A percentile compares a stretch with the other conserved stretches of the same genome.
Conservation (phyloP, 2,797 vertebrate species). For the Aratinga solstitialis region DNA sequence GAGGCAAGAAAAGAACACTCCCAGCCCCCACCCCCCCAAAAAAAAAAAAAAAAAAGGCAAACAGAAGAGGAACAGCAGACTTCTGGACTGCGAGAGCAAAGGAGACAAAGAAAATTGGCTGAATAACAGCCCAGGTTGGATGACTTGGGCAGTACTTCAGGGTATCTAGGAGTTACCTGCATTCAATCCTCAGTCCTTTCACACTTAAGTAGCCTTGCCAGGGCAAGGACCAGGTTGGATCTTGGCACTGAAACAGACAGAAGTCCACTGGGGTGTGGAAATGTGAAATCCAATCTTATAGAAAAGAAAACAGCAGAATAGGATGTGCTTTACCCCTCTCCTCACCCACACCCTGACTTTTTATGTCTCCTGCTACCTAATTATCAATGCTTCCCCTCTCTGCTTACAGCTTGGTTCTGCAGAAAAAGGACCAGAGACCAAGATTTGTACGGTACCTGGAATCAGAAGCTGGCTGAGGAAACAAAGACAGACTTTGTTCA, state of each 20-base stretch:
- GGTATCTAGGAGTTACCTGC: fast-evolving
- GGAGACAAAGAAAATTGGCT: not conserved
- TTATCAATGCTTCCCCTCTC: not conserved
- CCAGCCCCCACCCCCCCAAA: too few species aligned
- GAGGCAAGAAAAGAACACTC: fast-evolving
- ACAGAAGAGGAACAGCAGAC: not conserved
- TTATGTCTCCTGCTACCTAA: not conserved
- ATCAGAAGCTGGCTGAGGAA: not conserved
- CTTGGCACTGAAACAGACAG: not conserved
- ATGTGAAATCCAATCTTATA: not conserved
- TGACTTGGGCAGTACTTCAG: not conserved
- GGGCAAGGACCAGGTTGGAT: not conserved
- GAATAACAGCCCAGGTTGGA: not conserved
- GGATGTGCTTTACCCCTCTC: not conserved
- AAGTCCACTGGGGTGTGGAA: not conserved
- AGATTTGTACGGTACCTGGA: not conserved
- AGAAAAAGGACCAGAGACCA: not conserved
- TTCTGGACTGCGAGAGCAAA: not conserved
- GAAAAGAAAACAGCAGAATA: not conserved
- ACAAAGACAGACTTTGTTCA: not conserved
- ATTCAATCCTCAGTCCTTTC: not conserved
- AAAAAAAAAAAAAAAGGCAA: not conserved
- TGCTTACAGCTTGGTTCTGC: not conserved
- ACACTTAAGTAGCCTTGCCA: not conserved
- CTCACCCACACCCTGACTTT: not conserved